Percentiles rank a stretch among this genome's conserved stretches.
phyloP scores from a whole-genome alignment of 1,140 invertebrate species.

The Aplysia californica region DNA sequence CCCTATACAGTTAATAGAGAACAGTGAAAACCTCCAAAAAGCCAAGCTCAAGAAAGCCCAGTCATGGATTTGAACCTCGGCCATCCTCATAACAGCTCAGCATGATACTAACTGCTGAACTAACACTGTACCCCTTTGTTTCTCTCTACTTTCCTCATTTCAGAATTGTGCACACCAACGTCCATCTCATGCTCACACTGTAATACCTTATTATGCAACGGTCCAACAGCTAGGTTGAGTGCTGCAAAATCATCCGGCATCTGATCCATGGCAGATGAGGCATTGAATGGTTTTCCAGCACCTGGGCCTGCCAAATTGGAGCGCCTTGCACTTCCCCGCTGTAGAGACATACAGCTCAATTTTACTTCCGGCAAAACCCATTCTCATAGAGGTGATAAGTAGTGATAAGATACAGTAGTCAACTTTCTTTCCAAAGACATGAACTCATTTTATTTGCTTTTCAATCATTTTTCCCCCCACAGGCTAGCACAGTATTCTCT shows the following conservation, averaged over 20 bases:
- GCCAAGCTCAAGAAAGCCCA: no score
- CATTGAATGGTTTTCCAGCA: constrained; percentile 44
- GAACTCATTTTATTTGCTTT: not conserved
- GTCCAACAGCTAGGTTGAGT: constrained; percentile 50
- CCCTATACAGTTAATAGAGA: no score
- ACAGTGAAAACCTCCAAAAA: no score
- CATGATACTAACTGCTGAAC: no score
- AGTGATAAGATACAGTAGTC: not conserved
- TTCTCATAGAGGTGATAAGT: not conserved
- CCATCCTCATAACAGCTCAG: no score
- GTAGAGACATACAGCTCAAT: not conserved
- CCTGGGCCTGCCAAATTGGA: constrained; percentile 24
- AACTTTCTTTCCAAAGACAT: not conserved
- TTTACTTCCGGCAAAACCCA: not conserved
- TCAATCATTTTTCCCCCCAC: not conserved
- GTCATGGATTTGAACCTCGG: no score
- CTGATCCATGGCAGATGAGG: constrained; percentile 42
- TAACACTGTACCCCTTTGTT: no score
- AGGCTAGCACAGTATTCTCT: no score
- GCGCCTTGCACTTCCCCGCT: constrained; percentile 19
- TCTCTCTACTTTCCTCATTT: no score
- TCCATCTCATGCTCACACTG: no score
- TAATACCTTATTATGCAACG: constrained; percentile 39
- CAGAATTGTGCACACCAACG: no score
- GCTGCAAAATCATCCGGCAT: constrained; percentile 57